Conservation (phyloP, 2,888 invertebrate genomes). For the Epinotia brunnichana region DNA sequence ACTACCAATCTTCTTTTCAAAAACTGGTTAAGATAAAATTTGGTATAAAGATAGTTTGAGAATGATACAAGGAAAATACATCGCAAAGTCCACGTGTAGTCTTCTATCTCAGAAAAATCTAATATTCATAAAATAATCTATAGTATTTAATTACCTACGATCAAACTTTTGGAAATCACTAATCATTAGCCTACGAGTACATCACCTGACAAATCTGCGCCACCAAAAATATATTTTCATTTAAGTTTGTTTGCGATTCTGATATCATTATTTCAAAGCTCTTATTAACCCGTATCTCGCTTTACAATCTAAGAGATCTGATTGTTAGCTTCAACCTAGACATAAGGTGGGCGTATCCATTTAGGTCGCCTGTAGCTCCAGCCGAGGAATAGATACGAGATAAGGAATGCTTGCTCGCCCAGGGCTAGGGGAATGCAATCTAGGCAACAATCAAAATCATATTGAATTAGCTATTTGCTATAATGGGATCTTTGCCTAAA, state of each 20-base stretch:
- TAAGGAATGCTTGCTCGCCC: constrained; percentile 34
- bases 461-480: constrained; percentile 42
- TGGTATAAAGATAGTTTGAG: no score
- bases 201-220: no score
- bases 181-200: no score
- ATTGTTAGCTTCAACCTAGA: constrained; percentile 37
- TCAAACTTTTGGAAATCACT: no score
- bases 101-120: no score
- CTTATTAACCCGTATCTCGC: constrained; percentile 26
- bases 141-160: no score
- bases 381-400: constrained; percentile 29
- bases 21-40: no score
- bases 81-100: no score
- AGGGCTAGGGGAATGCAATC: constrained; percentile 40
- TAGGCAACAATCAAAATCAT: constrained; percentile 38
- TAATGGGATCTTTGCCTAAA: constrained; percentile 33
- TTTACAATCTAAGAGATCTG: constrained; percentile 29
- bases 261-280: background rate
- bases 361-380: constrained; percentile 19
- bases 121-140: no score
- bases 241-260: background rate
- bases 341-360: constrained; percentile 40
- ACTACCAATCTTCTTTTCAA: no score
- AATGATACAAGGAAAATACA: no score
- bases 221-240: no score